Evolutionary conservation across 2,888 invertebrate genomes (phyloP), one percentile per base, ranked within the genome.

Genomic region (Plebejus anna): DNA sequence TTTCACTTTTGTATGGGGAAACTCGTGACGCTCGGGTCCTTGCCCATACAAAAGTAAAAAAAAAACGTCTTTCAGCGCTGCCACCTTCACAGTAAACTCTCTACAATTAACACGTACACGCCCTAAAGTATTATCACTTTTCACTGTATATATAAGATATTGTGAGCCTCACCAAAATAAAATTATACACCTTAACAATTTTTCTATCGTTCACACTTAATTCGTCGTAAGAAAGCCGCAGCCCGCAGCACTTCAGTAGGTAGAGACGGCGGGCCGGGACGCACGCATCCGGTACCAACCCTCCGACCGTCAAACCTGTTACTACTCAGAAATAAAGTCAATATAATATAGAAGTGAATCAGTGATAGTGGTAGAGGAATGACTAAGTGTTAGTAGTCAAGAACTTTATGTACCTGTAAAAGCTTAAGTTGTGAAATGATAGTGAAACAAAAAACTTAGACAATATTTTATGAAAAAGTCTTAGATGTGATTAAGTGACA

Each of bases 141-240:
- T 22, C 22, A 22, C 22, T 22, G 22, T 22, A 22, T 22, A 22
- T 13, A 13, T 3, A 16, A 55, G 13, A 55, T 55, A 51, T 51
- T 13, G 4, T 13, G 2, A 51, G 51, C 51, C 3, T 13, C 51
- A 11, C 13, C 22, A 59, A 59, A 0, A 22, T 22, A 0, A 9
- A 6, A 11, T 9, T 22, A 22, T 22, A 11, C 7, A 76, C 72
- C 28, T 42, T 61, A 2, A 28, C 3, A 7, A 51, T 32, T 51
- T 61, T 22, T 73, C 6, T 47, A 51, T 71, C n/a, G 42, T 70
- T 70, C 13, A 28, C 28, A 61, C 13, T 32, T 32, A 55, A 75
- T 79, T 78, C 80, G 80, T 76, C 75, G 78, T 79, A 79, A 76
- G 78, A 32, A 42, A 71, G 73, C 76, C 71, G 78, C 79, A 79